A percentile compares a stretch with the other conserved stretches of the same genome.
Evolutionary conservation across 2,113 vertebrate genomes (phyloP).

Genomic region (Alouatta palliata): DNA sequence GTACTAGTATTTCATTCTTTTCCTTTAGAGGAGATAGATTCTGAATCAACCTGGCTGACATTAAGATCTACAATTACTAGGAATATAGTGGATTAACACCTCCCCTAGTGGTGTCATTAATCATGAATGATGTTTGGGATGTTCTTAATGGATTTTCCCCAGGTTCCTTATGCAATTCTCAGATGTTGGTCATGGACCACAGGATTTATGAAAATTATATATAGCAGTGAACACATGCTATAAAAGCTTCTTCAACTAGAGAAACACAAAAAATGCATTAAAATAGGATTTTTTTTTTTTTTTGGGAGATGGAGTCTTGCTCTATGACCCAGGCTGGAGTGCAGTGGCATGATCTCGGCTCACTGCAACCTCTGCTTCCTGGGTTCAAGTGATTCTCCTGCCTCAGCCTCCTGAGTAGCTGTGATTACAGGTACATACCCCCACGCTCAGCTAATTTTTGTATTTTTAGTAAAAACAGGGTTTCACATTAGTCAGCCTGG

Average conservation of each 20-base stretch:
- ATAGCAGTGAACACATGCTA: neutral
- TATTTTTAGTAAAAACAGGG: too few species aligned
- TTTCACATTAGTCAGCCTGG: too few species aligned
- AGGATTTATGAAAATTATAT: constrained; percentile 21
- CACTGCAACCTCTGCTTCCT: too few species aligned
- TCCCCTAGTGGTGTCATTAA: neutral
- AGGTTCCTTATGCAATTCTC: neutral
- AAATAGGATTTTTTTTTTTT: neutral
- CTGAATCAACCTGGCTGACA: neutral
- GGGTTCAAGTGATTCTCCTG: too few species aligned
- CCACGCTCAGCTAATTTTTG: too few species aligned
- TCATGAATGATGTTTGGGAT: constrained; percentile 32
- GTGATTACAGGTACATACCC: too few species aligned
- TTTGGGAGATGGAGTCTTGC: too few species aligned
- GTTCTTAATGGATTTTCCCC: neutral
- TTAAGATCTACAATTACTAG: neutral
- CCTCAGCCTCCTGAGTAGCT: too few species aligned
- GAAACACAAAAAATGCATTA: neutral
- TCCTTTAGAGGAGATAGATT: neutral
- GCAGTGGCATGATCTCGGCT: too few species aligned
- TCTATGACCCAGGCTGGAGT: too few species aligned
- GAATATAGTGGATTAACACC: neutral
- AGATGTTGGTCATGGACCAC: neutral
- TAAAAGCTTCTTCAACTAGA: neutral
- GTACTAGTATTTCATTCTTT: neutral